Evolutionary conservation across 2,797 vertebrate species (phyloP).

Genomic region (Molothrus ater): DNA sequence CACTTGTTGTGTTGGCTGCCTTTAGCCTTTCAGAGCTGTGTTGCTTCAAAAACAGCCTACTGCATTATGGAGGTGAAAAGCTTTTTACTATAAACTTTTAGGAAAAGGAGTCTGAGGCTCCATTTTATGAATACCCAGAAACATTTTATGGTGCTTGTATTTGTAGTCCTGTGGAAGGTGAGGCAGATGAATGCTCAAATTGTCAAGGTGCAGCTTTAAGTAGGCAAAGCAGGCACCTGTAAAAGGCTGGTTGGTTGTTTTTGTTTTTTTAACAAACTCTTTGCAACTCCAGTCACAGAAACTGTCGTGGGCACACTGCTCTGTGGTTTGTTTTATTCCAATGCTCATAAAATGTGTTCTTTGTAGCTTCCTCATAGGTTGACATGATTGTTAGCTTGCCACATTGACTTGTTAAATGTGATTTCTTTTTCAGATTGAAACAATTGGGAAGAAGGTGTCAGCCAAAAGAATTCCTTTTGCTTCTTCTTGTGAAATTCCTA

Average conservation of each 20-base stretch:
- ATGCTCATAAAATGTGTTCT: neutral
- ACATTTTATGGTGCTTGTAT: neutral
- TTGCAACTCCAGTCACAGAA: neutral
- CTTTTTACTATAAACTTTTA: neutral
- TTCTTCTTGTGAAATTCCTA: slow-evolving; percentile 84
- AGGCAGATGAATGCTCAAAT: neutral
- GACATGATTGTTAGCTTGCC: neutral
- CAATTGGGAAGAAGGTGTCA: slow-evolving; percentile 95
- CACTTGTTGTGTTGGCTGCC: neutral
- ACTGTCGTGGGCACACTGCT: neutral
- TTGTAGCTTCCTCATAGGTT: neutral
- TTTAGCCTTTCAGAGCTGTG: neutral
- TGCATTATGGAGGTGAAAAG: neutral
- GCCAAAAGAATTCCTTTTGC: slow-evolving; percentile 90
- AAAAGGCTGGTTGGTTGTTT: neutral
- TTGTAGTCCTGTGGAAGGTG: neutral
- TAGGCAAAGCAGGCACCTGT: neutral
- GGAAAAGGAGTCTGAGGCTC: neutral
- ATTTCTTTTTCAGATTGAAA: slow-evolving; percentile 86
- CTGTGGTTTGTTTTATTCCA: neutral
- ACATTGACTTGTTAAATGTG: neutral
- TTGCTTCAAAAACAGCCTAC: neutral
- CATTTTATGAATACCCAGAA: neutral
- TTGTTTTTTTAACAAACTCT: neutral
- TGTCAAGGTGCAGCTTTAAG: neutral